phyloP scores from a whole-genome alignment of 2,888 invertebrate species.

The Thysanoteuthis rhombus region DNA sequence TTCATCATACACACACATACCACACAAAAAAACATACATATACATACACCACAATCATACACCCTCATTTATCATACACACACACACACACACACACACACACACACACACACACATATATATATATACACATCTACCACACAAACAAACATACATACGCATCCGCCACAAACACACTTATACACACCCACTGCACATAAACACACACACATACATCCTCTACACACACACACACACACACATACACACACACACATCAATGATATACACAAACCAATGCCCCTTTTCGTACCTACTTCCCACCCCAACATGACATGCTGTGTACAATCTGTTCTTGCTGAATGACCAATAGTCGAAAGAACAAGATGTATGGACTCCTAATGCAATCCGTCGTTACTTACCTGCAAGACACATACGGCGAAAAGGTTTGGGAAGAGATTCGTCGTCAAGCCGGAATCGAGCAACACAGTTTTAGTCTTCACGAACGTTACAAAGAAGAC shows the following conservation, averaged over 20 bases:
- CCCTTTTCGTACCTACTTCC: no score
- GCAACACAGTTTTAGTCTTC: slow-evolving; percentile 79
- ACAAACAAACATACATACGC: neutral
- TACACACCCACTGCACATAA: neutral
- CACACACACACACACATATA: neutral
- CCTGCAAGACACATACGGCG: slow-evolving; percentile 91
- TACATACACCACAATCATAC: neutral
- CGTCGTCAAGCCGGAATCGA: slow-evolving; percentile 86
- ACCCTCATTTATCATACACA: neutral
- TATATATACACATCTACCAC: neutral
- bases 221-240: neutral
- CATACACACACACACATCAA: neutral
- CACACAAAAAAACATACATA: neutral
- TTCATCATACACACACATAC: neutral
- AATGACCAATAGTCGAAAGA: neutral
- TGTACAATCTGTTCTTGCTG: neutral
- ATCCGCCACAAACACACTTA: neutral
- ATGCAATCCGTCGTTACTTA: slow-evolving; percentile 93
- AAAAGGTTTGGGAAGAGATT: slow-evolving; percentile 92
- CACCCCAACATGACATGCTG: neutral
- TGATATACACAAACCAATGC: no score
- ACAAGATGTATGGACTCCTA: slow-evolving; percentile 90
- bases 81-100: neutral
- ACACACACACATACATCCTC: neutral
- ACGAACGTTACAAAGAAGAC: slow-evolving; percentile 92